A percentile compares a stretch with the other conserved stretches of the same genome.
Conservation (phyloP, 2,797 vertebrate genomes). For the Hemitrygon akajei region DNA sequence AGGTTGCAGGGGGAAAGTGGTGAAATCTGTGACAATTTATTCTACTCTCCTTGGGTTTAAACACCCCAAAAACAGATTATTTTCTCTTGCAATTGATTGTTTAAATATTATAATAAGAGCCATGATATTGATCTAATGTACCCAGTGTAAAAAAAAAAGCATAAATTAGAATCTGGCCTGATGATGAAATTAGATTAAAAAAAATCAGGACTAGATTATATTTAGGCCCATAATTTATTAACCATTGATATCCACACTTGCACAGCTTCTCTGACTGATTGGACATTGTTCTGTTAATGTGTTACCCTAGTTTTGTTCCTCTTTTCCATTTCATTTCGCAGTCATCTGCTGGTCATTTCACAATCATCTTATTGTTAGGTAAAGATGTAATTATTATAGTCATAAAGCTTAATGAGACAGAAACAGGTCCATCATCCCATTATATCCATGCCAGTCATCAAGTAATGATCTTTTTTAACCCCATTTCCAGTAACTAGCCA, state of each 20-base stretch:
- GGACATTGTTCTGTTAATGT: neutral
- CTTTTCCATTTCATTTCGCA: neutral
- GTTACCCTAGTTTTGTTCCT: neutral
- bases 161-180: neutral
- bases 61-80: neutral
- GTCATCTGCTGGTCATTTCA: neutral
- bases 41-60: neutral
- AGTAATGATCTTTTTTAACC: too few species aligned
- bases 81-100: neutral
- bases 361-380: neutral
- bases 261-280: neutral
- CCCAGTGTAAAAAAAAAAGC: neutral
- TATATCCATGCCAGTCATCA: too few species aligned
- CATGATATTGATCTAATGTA: neutral
- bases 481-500: too few species aligned
- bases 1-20: neutral
- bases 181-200: neutral
- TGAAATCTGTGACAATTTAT: neutral
- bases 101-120: neutral
- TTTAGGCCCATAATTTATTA: neutral
- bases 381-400: neutral
- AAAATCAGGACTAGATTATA: neutral
- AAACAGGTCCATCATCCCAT: too few species aligned
- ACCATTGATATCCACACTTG: neutral
- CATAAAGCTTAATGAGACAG: too few species aligned